Evolutionary conservation across 1,140 invertebrate genomes (phyloP).

Genomic region (Drosophila hydei): DNA sequence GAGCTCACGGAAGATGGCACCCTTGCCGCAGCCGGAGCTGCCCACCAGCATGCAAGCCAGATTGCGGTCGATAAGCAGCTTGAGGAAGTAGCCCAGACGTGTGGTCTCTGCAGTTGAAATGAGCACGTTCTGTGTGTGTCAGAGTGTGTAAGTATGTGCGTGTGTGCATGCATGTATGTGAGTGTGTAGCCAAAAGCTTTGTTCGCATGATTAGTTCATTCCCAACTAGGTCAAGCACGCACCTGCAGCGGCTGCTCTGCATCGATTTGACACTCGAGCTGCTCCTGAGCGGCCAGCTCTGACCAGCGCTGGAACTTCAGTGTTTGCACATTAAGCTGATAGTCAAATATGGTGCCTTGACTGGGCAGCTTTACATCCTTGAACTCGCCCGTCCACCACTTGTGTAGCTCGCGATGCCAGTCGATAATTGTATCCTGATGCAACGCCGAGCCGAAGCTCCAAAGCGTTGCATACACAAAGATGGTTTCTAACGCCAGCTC

Average conservation of each 20-base stretch:
- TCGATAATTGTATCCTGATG: constrained; percentile 95
- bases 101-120: constrained; percentile 96
- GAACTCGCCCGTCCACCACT: constrained; percentile 92
- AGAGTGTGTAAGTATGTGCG: too few relatives aligned
- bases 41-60: constrained; percentile 97
- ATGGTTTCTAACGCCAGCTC: constrained; percentile 89
- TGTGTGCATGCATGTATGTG: constrained; percentile 8
- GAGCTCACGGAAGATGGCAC: constrained; percentile 93
- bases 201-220: constrained; percentile 54
- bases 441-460: constrained; percentile 96
- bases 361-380: constrained; percentile 95
- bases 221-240: constrained; percentile 39
- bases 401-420: constrained; percentile 95
- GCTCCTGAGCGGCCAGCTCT: constrained; percentile 88
- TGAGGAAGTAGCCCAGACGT: constrained; percentile 94
- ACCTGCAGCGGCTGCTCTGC: constrained; percentile 90
- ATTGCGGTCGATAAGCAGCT: constrained; percentile 91
- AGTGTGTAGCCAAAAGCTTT: constrained; percentile 30
- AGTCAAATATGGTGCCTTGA: constrained; percentile 93
- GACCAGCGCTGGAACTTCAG: constrained; percentile 95
- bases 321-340: constrained; percentile 93
- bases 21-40: constrained; percentile 93
- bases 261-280: constrained; percentile 89
- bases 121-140: constrained; percentile 87
- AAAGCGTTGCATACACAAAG: constrained; percentile 95